Percentiles rank a stretch among this genome's conserved stretches.
Conservation (phyloP, 2,888 invertebrate species). For the Hoplodrina blanda region DNA sequence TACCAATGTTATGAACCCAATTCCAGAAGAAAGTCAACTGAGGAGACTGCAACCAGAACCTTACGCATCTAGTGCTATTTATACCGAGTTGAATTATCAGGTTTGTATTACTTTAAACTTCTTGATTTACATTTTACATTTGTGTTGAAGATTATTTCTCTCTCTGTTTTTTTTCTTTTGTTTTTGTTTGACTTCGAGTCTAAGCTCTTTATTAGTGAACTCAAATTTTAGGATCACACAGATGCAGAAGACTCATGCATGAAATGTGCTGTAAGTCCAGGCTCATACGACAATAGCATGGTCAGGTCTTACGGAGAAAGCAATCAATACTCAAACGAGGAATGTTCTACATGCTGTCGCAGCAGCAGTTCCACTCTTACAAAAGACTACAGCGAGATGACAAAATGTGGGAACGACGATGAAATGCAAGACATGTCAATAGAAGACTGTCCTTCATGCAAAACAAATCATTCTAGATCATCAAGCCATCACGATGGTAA, state of each 20-base stretch:
- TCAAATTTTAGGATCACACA: slow-evolving; percentile 82
- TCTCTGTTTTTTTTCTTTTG: background rate
- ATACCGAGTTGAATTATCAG: slow-evolving; percentile 88
- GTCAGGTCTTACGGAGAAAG: slow-evolving; percentile 85
- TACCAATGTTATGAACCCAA: slow-evolving; percentile 78
- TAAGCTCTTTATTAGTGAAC: slow-evolving; percentile 48
- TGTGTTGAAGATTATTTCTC: background rate
- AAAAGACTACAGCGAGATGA: slow-evolving; percentile 89
- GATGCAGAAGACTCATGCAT: slow-evolving; percentile 90
- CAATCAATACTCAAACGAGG: slow-evolving; percentile 87
- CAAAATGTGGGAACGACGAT: slow-evolving; percentile 86
- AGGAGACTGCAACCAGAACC: slow-evolving; percentile 91
- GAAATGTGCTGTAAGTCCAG: slow-evolving; percentile 90
- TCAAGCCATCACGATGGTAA: slow-evolving; percentile 86
- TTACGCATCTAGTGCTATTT: slow-evolving; percentile 94
- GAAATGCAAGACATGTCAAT: slow-evolving; percentile 86
- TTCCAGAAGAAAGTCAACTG: slow-evolving; percentile 79
- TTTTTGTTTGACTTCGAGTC: slow-evolving; percentile 39
- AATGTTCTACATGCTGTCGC: slow-evolving; percentile 87
- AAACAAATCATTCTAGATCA: slow-evolving; percentile 85
- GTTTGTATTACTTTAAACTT: slow-evolving; percentile 63
- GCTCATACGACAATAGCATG: slow-evolving; percentile 90
- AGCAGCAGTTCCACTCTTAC: slow-evolving; percentile 87
- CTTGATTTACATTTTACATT: background rate
- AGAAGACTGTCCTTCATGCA: slow-evolving; percentile 88